Evolutionary conservation across 2,113 vertebrate genomes (phyloP).

Genomic region (Brachirus orientalis): DNA sequence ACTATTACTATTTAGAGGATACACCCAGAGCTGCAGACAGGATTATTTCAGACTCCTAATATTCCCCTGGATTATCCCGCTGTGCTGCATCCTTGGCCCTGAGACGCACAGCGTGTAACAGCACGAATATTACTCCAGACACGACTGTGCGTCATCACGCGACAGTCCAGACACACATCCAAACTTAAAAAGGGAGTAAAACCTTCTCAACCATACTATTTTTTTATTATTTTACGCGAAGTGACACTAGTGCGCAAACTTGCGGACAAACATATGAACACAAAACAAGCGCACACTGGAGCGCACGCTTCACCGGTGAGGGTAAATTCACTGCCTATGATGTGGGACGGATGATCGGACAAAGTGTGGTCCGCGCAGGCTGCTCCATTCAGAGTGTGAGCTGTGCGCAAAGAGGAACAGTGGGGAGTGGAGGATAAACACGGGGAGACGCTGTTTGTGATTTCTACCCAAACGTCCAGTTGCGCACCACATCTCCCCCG

Average conservation of each 20-base stretch:
- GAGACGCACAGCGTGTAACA: too few species aligned
- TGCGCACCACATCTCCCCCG: constrained; percentile 20
- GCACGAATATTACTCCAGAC: too few species aligned
- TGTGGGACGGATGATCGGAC: constrained; percentile 7
- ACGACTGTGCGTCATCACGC: constrained; percentile 24
- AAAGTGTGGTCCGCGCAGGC: background rate
- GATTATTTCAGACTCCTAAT: constrained; percentile 13
- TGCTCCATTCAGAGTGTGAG: background rate
- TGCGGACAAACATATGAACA: constrained; percentile 3
- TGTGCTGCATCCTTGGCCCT: constrained; percentile 9
- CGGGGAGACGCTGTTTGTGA: background rate
- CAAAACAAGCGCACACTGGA: constrained; percentile 15
- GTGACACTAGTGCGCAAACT: constrained; percentile 35
- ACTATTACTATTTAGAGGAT: too few species aligned
- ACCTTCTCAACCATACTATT: too few species aligned
- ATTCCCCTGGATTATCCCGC: background rate
- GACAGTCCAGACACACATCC: constrained; percentile 1
- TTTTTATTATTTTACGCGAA: background rate
- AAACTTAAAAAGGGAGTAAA: constrained; percentile 23
- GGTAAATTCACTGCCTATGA: constrained; percentile 1
- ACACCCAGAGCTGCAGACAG: constrained; percentile 12
- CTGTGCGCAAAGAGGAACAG: background rate
- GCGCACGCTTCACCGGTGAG: constrained; percentile 19
- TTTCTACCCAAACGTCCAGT: constrained; percentile 15
- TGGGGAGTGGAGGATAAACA: background rate